phyloP scores from a whole-genome alignment of 2,113 vertebrate genomes.

The Tyto alba region DNA sequence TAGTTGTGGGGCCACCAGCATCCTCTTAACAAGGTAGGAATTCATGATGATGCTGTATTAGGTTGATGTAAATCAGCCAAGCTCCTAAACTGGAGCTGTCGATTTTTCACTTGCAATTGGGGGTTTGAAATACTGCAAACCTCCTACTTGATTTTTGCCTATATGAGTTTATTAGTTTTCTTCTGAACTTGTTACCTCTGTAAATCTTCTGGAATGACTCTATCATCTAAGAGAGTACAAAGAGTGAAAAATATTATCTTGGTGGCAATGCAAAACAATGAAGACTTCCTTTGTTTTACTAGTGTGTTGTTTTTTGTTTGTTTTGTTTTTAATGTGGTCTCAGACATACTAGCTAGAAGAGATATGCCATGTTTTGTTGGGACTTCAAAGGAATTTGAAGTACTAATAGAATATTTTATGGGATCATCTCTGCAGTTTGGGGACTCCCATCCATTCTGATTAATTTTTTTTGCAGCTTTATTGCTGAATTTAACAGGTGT shows the following conservation, averaged over 20 bases:
- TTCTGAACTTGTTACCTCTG: background rate
- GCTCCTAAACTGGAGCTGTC: background rate
- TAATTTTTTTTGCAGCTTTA: background rate
- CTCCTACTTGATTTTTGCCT: background rate
- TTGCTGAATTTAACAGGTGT: background rate
- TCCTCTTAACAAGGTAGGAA: background rate
- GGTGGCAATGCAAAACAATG: accelerated
- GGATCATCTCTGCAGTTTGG: background rate
- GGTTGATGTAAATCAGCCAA: background rate
- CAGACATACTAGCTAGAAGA: background rate
- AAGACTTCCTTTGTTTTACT: background rate
- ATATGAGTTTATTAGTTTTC: background rate
- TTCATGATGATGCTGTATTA: accelerated
- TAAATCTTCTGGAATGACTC: background rate
- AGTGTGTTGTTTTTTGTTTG: background rate
- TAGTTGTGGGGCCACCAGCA: background rate
- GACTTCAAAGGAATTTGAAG: background rate
- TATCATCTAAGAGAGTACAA: background rate
- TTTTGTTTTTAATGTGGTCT: background rate
- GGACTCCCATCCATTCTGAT: background rate
- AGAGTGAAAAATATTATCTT: background rate
- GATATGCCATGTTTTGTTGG: accelerated
- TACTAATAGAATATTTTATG: background rate
- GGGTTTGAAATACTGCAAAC: background rate
- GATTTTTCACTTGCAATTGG: accelerated